A percentile compares a stretch with the other conserved stretches of the same genome.
phyloP scores from a whole-genome alignment of 2,113 vertebrate species.

The Sphyrna mokarran region DNA sequence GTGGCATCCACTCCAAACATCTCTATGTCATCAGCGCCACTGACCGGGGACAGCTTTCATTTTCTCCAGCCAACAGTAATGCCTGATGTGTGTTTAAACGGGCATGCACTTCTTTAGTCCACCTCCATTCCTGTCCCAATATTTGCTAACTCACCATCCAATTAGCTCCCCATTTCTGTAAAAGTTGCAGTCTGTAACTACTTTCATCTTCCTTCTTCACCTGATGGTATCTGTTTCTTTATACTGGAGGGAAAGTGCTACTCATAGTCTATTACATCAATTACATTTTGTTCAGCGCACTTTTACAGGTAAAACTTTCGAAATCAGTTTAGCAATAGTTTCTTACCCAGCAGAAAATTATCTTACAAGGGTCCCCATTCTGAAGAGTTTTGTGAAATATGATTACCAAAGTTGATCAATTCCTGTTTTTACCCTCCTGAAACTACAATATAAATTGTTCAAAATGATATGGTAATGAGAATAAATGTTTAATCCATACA shows the following conservation, averaged over 20 bases:
- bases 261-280: background rate
- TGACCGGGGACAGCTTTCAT: no score
- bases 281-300: background rate
- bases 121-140: background rate
- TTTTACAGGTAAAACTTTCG: background rate
- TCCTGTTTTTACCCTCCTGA: background rate
- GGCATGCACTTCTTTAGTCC: background rate
- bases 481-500: background rate
- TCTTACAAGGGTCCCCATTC: background rate
- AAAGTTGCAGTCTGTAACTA: background rate
- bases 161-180: background rate
- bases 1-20: no score
- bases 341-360: background rate
- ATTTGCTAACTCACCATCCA: background rate
- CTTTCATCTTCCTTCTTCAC: background rate
- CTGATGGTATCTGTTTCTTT: no score
- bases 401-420: background rate
- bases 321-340: background rate
- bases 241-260: background rate
- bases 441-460: background rate
- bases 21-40: no score
- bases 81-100: no score
- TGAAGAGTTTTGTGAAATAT: background rate
- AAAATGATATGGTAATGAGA: background rate
- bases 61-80: no score